Evolutionary conservation across 2,888 invertebrate genomes (phyloP), one percentile per base, ranked within the genome.

Genomic region (Lamellibrachia satsuma): DNA sequence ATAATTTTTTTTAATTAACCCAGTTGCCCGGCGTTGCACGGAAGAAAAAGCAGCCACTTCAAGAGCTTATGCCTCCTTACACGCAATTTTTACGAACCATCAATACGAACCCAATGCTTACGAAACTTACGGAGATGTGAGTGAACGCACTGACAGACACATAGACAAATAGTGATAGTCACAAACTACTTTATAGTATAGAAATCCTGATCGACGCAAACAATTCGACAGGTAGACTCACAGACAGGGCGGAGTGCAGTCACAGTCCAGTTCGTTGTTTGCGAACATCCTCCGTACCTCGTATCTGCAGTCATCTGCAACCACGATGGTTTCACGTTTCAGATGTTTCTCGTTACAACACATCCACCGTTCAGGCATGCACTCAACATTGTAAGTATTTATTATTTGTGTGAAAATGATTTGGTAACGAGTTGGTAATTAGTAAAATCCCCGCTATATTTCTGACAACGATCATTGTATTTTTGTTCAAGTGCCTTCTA

Each of bases 231-330:
- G 75, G 22, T 15, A 4, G 22, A 91, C 91, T 52, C 11, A 91
- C 91, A n/a, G 39, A 52, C 91, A 91, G 1, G 91, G 57, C 11
- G 52, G 52, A 22, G 91, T 52, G n/a, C 91, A 91, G 91, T 91
- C 91, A 91, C 91, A 91, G 52, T 91, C 91, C 39, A 91, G 55
- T 39, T 91, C 55, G 55, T 91, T 91, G 27, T 52, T 91, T 22
- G 57, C 52, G 22, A 91, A 91, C 91, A 52, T 52, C 51, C 52
- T 52, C 52, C 52, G 52, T n/a, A 91, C 91, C 39, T 51, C 52
- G n/a, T 91, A 91, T 3, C 91, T 91, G 55, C 91, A 91, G 11
- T 91, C 91, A 91, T 75, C 75, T 75, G 22, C 75, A 75, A 75
- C 22, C 75, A 15, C 75, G n/a, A 4, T 11, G 15, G 15, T 75